Evolutionary conservation across 2,888 invertebrate species (phyloP), one percentile per base, ranked within the genome.

Genomic region (Tipula vernalis): DNA sequence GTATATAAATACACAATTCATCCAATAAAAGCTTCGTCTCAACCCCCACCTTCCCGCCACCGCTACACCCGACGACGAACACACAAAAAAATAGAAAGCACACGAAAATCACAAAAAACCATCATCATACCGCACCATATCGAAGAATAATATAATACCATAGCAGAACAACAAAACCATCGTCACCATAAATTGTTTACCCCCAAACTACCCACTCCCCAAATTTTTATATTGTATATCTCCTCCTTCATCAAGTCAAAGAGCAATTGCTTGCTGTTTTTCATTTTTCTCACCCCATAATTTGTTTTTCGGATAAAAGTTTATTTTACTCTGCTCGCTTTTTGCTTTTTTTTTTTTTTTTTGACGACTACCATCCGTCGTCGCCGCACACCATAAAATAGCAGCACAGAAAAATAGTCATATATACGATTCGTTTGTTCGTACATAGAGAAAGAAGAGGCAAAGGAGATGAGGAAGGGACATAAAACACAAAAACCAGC

Each of bases 161-260:
- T 28, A 71, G 71, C 12, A 18, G 71, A 71, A 10, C 71, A 71
- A 71, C 71, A 71, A 71, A 71, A 71, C n/a, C 71, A 71, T 71
- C 71, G 71, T 71, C 71, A 71, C 71, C 71, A 71, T 71, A 71
- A 71, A 71, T 71, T 71, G 28, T 57, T 51, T 51, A 18, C 28
- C 28, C 71, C 28, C 71, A 71, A 71, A 71, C 71, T 39, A 39
- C n/a, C 51, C 71, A 71, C 28, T n/a, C 44, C 51, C 71, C 71
- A 71, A 71, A 15, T 28, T 18, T 57, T n/a, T 51, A 51, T 51
- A 51, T 51, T 18, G 12, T 71, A 71, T 71, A 71, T 71, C 71
- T 71, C 71, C 71, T 71, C 71, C 71, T 71, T 71, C 84, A 39
- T 41, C 41, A 84, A 84, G 84, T 84, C 84, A 84, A 84, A 84